These are phyloP conservation scores for human (Homo sapiens) DNA, from an alignment of 2,113 vertebrate species.

Conservation along the genomic window DNA sequence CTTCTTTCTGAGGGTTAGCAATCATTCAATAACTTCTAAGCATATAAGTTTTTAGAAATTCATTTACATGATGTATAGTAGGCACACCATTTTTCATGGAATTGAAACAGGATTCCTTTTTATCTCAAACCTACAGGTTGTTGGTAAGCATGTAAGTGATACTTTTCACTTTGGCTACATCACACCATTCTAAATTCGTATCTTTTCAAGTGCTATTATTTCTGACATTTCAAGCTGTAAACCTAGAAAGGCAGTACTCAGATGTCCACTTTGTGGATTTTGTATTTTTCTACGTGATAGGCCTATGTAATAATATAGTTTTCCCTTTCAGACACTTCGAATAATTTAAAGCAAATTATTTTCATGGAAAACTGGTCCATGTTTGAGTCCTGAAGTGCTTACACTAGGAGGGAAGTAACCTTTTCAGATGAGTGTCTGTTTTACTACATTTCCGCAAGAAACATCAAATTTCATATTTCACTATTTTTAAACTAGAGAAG, in stretches of 20 bases:
- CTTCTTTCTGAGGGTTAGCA: background rate
- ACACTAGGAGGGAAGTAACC: too few species aligned
- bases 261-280: background rate
- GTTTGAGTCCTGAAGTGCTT: too few species aligned
- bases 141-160: background rate
- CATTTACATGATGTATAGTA: background rate
- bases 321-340: too few species aligned
- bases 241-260: background rate
- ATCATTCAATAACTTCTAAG: background rate
- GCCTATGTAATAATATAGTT: too few species aligned
- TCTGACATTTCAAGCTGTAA: background rate
- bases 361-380: too few species aligned
- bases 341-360: too few species aligned
- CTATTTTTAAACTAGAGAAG: too few species aligned
- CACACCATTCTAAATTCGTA: background rate
- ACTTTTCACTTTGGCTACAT: background rate
- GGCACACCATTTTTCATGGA: background rate
- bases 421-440: too few species aligned
- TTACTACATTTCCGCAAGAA: too few species aligned
- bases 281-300: too few species aligned
- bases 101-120: background rate
- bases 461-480: too few species aligned
- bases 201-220: background rate
- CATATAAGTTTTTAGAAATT: background rate
- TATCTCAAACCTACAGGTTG: background rate